Conservation (phyloP, 2,113 vertebrate genomes). For the Nyctibius bracteatus region DNA sequence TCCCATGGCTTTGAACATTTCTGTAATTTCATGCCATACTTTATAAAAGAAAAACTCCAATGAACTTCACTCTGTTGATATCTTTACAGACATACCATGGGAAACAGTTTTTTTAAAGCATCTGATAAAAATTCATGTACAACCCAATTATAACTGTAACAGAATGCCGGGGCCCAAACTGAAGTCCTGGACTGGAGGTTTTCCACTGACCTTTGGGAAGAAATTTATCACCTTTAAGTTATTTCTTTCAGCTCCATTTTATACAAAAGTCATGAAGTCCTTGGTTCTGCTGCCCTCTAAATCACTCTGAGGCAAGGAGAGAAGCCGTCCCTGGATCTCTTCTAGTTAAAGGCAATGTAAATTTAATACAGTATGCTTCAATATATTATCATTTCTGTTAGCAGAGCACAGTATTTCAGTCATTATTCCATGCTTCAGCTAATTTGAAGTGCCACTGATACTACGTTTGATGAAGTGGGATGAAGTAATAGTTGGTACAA, state of each 20-base stretch:
- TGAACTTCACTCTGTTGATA: neutral
- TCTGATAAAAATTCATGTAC: neutral
- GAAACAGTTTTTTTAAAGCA: neutral
- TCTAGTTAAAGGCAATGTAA: neutral
- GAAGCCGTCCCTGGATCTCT: neutral
- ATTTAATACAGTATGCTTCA: neutral
- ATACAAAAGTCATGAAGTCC: neutral
- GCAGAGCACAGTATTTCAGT: neutral
- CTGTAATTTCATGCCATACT: neutral
- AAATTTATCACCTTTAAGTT: neutral
- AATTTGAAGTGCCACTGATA: neutral
- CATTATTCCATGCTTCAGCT: neutral
- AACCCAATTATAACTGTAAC: neutral
- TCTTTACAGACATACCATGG: neutral
- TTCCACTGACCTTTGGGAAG: neutral
- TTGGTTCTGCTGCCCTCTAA: neutral
- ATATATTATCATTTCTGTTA: neutral
- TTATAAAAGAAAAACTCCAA: neutral
- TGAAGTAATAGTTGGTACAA: neutral
- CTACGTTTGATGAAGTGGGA: neutral
- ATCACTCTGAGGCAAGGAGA: neutral
- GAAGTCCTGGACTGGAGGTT: neutral
- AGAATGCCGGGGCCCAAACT: neutral
- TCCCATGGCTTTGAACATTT: neutral
- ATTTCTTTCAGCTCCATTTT: neutral